phyloP scores from a whole-genome alignment of 1,140 invertebrate species.

The Drosophila pectinifera region DNA sequence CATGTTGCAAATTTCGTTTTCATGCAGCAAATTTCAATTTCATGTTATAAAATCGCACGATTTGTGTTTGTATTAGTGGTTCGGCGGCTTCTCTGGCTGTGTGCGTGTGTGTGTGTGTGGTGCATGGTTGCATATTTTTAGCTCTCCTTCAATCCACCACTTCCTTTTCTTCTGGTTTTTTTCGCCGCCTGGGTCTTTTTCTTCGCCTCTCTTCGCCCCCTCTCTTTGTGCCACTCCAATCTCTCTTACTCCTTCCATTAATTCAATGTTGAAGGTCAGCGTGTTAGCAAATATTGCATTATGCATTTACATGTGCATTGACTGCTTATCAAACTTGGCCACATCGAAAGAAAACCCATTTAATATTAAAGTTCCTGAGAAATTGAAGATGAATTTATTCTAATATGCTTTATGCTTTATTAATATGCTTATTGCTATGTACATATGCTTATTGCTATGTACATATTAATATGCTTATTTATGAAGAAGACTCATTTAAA shows the following conservation, averaged over 20 bases:
- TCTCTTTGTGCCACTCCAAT: background rate
- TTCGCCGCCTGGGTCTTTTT: constrained; percentile 31
- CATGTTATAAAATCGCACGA: constrained; percentile 68
- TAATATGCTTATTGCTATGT: too few species aligned
- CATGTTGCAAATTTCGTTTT: constrained; percentile 81
- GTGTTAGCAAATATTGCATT: constrained; percentile 77
- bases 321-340: constrained; percentile 47
- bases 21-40: constrained; percentile 80
- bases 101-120: constrained; percentile 22
- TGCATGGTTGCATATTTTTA: constrained; percentile 61
- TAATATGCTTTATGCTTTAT: too few species aligned
- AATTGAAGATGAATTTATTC: too few species aligned
- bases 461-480: too few species aligned
- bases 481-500: background rate
- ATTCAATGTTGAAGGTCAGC: constrained; percentile 81
- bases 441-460: too few species aligned
- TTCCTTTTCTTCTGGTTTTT: constrained; percentile 39
- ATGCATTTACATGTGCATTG: constrained; percentile 42
- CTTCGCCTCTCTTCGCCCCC: constrained; percentile 1
- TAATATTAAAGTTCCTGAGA: background rate
- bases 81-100: constrained; percentile 1
- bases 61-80: constrained; percentile 35
- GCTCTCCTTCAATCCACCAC: constrained; percentile 54
- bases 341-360: background rate
- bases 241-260: constrained; percentile 39